A percentile compares a stretch with the other conserved stretches of the same genome.
These are phyloP conservation scores for Macroglossus sobrinus DNA, from an alignment of 2,113 vertebrate genomes.

Conservation along the genomic window DNA sequence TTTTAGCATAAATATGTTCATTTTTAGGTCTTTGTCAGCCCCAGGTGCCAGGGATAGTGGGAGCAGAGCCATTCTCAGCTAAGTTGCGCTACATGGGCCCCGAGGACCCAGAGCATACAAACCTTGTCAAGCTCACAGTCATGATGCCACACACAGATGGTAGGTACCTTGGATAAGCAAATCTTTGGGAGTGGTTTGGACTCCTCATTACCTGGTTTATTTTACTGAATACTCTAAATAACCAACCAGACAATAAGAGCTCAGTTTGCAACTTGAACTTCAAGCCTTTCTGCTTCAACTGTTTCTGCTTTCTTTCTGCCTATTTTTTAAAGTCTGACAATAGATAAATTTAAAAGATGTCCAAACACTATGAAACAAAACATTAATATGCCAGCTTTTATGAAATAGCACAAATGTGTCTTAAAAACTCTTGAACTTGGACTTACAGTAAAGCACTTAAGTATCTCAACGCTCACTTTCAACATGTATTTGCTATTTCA, in stretches of 20 bases:
- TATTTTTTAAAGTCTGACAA: background rate
- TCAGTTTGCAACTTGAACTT: background rate
- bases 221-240: background rate
- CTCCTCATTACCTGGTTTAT: background rate
- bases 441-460: background rate
- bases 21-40: slow-evolving; percentile 93
- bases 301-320: background rate
- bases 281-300: background rate
- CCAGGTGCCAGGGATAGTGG: slow-evolving; percentile 88
- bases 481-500: background rate
- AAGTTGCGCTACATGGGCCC: slow-evolving; percentile 93
- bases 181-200: too few species aligned
- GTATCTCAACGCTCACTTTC: background rate
- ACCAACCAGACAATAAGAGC: accelerated
- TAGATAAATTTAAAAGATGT: background rate
- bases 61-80: slow-evolving; percentile 96
- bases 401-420: background rate
- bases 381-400: background rate
- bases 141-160: slow-evolving; percentile 96
- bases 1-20: background rate
- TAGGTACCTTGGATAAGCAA: slow-evolving; percentile 73
- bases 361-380: background rate
- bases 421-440: background rate
- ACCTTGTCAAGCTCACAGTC: slow-evolving; percentile 94
- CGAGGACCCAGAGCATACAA: slow-evolving; percentile 88